Conservation (phyloP, 1,140 invertebrate species). For the Nylanderia fulva region DNA sequence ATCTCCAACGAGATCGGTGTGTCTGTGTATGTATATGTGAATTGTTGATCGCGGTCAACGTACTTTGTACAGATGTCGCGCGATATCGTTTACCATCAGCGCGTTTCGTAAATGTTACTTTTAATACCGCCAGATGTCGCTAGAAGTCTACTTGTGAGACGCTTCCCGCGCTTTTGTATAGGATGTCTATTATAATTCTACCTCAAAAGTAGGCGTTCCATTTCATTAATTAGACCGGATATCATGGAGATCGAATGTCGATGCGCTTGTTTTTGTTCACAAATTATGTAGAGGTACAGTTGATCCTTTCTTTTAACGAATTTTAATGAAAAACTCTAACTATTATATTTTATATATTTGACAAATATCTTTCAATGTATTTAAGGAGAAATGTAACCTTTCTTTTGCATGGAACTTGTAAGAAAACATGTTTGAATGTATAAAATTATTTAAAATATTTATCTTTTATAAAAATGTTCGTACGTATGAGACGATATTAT, state of each 20-base stretch:
- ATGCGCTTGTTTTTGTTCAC: neutral
- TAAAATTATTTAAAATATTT: neutral
- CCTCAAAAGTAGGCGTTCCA: neutral
- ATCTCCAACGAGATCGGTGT: neutral
- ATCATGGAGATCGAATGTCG: neutral
- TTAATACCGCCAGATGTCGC: neutral
- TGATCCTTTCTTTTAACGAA: neutral
- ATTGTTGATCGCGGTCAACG: neutral
- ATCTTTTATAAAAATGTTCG: neutral
- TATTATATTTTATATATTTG: neutral
- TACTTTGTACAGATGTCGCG: too few relatives aligned
- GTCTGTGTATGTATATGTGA: neutral
- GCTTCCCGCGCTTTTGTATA: neutral
- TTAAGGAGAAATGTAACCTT: neutral
- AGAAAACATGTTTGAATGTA: neutral
- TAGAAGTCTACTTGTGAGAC: neutral
- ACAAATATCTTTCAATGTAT: neutral
- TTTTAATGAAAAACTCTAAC: neutral
- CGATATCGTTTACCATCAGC: too few relatives aligned
- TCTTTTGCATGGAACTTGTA: neutral
- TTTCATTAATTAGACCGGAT: neutral
- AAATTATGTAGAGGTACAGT: neutral
- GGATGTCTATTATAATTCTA: neutral
- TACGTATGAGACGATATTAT: neutral
- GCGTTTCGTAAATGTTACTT: too few relatives aligned